Base-by-base conservation (phyloP, 2,113 vertebrate genomes). In the Echinops telfairi region DNA sequence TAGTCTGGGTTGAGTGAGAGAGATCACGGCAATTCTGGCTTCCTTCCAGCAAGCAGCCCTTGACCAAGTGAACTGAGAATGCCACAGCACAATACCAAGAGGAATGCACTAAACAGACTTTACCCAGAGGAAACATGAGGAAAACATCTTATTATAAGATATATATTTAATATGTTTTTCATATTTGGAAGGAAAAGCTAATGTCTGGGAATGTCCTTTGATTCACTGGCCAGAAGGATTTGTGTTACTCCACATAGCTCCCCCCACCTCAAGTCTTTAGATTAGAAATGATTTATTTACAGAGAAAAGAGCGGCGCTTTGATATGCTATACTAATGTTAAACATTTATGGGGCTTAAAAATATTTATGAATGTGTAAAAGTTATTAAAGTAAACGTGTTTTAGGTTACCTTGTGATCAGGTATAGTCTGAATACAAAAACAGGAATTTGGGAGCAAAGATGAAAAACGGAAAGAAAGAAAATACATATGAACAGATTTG, bases 151-250 rank as follows among this genome's bases (percentile, higher is more conserved):
- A 93, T 88, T 97, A 95, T 82, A 97, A 95, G 96, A 94, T 96
- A 98, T 95, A 96, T 97, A 97, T 97, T 98, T 96, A 97, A 98
- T 98, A 97, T 96, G 97, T 96, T 98, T 98, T 97, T 98, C 97
- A 97, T 98, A 97, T 97, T 98, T 97, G 97, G 96, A 97, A 97
- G 97, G 97, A 95, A 92, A 95, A 97, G 94, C 96, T 95, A 96
- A 96, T 95, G 98, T 97, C 97, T 98, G 94, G 97, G 97, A 97
- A 98, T 97, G 97, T 97, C 97, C 96, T 98, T 98, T 97, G 94
- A 96, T 97, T 98, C 97, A 88, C 93, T 75, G 87, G 97, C 98
- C 97, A 97, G 94, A 95, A 96, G 33, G 84, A 96, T 96, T 97
- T 95, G 95, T 94, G 96, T 90, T 93, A 95, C 92, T 97, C 92